Evolutionary conservation across 2,113 vertebrate species (phyloP).

Genomic region (Notothenia rossii): DNA sequence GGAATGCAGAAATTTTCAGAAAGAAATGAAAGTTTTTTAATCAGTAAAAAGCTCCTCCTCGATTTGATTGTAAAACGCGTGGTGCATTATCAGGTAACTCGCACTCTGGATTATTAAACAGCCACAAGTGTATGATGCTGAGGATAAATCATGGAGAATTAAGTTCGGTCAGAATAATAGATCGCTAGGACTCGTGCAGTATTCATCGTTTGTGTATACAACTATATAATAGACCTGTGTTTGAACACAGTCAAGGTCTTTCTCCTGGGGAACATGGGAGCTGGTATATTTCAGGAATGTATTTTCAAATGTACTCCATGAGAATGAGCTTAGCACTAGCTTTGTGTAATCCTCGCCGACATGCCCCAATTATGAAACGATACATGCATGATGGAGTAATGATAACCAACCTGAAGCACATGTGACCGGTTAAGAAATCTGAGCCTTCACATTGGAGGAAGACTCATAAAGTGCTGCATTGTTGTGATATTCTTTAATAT

Average conservation of each 20-base stretch:
- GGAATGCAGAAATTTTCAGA: background rate
- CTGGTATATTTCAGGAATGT: constrained; percentile 52
- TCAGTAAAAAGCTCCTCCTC: constrained; percentile 10
- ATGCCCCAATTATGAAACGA: constrained; percentile 66
- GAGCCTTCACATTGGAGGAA: constrained; percentile 28
- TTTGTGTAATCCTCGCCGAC: constrained; percentile 70
- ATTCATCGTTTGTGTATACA: background rate
- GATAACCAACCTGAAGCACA: constrained; percentile 67
- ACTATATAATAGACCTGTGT: too few species aligned
- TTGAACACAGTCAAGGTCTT: too few species aligned
- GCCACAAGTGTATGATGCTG: background rate
- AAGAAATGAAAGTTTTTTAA: constrained; percentile 5
- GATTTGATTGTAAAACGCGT: constrained; percentile 20
- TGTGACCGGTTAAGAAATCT: constrained; percentile 69
- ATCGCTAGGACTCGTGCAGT: constrained; percentile 16
- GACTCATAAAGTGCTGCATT: constrained; percentile 1
- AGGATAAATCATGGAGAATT: constrained; percentile 36
- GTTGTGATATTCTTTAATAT: background rate
- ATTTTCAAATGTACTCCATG: constrained; percentile 62
- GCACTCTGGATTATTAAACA: constrained; percentile 56
- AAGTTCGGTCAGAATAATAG: constrained; percentile 43
- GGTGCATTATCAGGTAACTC: constrained; percentile 44
- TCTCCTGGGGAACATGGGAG: constrained; percentile 33
- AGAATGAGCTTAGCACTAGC: constrained; percentile 70
- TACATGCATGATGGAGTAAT: constrained; percentile 59